These are phyloP conservation scores for Coptodon rendalli DNA, from an alignment of 2,113 vertebrate genomes.

Conservation along the genomic window DNA sequence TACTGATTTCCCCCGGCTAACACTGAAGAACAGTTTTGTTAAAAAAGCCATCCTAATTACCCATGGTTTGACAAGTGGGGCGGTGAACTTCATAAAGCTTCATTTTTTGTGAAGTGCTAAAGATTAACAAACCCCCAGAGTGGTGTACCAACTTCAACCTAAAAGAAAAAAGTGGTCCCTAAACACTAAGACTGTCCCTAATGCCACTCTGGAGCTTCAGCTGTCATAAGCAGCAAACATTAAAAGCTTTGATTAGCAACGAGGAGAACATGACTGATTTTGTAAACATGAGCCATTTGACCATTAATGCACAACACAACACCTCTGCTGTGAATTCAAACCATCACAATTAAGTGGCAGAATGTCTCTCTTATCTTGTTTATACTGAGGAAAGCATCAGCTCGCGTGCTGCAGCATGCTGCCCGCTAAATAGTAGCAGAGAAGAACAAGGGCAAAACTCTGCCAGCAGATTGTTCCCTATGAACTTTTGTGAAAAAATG, in stretches of 20 bases:
- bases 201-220: neutral
- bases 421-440: neutral
- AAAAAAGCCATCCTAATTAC: neutral
- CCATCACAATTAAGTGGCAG: neutral
- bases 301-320: neutral
- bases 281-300: neutral
- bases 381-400: neutral
- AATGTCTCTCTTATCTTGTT: neutral
- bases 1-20: neutral
- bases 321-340: neutral
- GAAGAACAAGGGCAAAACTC: neutral
- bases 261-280: neutral
- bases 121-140: neutral
- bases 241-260: neutral
- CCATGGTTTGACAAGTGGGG: neutral
- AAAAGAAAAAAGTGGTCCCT: neutral
- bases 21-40: neutral
- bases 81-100: neutral
- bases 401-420: neutral
- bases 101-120: neutral
- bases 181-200: neutral
- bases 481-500: neutral
- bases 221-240: neutral
- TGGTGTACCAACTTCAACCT: neutral
- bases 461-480: neutral